Base-by-base conservation (phyloP, 2,113 vertebrate genomes). In the Otocyon megalotis region DNA sequence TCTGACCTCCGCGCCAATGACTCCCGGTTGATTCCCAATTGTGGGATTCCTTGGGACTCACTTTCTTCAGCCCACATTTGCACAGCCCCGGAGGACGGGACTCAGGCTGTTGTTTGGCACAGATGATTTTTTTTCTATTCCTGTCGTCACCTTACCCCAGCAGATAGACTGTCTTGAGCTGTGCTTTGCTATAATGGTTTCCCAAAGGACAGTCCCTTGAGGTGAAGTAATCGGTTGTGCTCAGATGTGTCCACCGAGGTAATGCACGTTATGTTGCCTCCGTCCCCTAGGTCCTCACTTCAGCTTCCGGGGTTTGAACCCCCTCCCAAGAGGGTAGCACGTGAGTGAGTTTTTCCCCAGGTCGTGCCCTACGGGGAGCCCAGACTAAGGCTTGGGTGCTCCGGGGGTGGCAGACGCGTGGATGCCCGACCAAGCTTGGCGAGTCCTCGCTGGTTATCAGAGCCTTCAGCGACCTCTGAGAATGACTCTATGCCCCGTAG, bases 1-100 rank as follows among this genome's bases (percentile, higher is more conserved):
- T 26, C 63, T 54, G 28, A 20, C 15, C 8, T 48, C 30, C 24
- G 0, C 0, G 1, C 28, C 15, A 30, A 1, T 0, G 35, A 58
- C 17, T 58, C 26, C 26, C 11, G 17, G 6, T 26, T 15, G n/a
- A n/a, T 65, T n/a, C 14, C 67, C 15, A 54, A 2, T 50, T 10
- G 0, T 32, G n/a, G 24, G 48, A 48, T 1, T 15, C 50, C 17
- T 17, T 37, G 24, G 24, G 15, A n/a, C 15, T 35, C 72, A n/a
- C 32, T 37, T 35, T 48, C 4, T 50, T 37, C 4, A 5, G 24
- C 50, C 22, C 28, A 48, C 19, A 1, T 60, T 16, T 60, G 53
- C 8, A 3, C 1, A 81, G 17, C 35, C 30, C 53, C 50, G 62
- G 67, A 35, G 17, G 1, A 10, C 7, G 26, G 37, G 79, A 43